Conservation (phyloP, 2,113 vertebrate species). For the Eclectus roratus region DNA sequence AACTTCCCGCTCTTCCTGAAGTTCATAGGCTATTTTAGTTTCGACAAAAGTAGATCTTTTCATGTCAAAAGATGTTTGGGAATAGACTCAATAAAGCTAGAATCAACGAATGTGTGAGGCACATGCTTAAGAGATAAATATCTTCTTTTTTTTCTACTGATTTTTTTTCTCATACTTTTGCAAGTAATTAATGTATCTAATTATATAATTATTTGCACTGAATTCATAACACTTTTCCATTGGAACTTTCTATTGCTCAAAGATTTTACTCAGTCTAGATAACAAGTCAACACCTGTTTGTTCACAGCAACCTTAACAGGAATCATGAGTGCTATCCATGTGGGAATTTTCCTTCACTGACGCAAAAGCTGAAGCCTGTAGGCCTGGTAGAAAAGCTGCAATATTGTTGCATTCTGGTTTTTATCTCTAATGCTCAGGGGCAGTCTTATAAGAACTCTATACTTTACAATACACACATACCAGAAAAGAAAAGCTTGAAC, state of each 20-base stretch:
- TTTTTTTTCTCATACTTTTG: not conserved
- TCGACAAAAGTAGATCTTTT: not conserved
- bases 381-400: not conserved
- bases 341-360: not conserved
- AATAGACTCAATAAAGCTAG: not conserved
- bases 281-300: not conserved
- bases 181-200: not conserved
- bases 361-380: not conserved
- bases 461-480: not conserved
- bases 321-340: not conserved
- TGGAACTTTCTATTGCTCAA: not conserved
- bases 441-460: not conserved
- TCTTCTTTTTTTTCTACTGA: not conserved
- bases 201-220: not conserved
- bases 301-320: not conserved
- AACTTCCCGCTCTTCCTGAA: not conserved
- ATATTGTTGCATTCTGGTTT: fast-evolving
- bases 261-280: not conserved
- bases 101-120: not conserved
- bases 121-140: not conserved
- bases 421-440: not conserved
- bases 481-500: not conserved
- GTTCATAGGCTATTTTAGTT: not conserved
- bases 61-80: not conserved
- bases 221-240: not conserved